Percentiles rank a stretch among this genome's conserved stretches.
These are phyloP conservation scores for Melanotaenia pygmaea DNA, from an alignment of 2,797 vertebrate genomes.

Conservation along the genomic window DNA sequence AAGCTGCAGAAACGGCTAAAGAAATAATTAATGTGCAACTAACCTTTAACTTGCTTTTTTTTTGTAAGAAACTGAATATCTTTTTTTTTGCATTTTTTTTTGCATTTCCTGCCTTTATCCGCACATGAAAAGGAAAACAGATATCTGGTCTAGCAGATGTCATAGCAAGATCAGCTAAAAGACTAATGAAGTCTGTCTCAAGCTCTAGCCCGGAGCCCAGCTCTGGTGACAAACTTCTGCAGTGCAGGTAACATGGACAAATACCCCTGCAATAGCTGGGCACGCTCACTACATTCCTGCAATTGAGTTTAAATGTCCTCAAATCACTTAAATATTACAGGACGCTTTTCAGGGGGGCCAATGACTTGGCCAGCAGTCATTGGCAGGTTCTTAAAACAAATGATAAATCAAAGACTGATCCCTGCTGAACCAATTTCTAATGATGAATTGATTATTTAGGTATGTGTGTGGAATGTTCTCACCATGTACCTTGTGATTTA, in stretches of 20 bases:
- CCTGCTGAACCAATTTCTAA: conserved; percentile 31
- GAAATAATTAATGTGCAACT: background rate
- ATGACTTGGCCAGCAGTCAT: conserved; percentile 61
- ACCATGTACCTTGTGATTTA: conserved; percentile 29
- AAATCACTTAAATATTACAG: conserved; percentile 69
- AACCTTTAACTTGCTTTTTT: background rate
- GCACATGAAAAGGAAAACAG: conserved; percentile 59
- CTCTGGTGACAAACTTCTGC: conserved; percentile 70
- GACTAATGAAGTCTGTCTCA: conserved; percentile 70
- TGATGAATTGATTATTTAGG: conserved; percentile 36
- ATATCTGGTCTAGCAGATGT: conserved; percentile 57
- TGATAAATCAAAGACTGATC: conserved; percentile 34
- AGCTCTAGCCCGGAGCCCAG: conserved; percentile 52
- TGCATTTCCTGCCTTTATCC: conserved; percentile 39
- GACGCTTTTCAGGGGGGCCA: conserved; percentile 51
- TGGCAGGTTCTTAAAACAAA: conserved; percentile 44
- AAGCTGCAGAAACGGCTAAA: background rate
- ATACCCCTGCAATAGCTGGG: conserved; percentile 74
- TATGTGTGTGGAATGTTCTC: conserved; percentile 46
- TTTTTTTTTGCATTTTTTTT: conserved; percentile 16
- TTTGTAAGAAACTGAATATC: conserved; percentile 14
- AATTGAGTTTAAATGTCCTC: conserved; percentile 67
- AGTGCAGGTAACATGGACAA: conserved; percentile 44
- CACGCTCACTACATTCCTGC: conserved; percentile 67
- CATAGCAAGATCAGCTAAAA: conserved; percentile 65